phyloP scores from a whole-genome alignment of 2,113 vertebrate species.

The Perccottus glenii region DNA sequence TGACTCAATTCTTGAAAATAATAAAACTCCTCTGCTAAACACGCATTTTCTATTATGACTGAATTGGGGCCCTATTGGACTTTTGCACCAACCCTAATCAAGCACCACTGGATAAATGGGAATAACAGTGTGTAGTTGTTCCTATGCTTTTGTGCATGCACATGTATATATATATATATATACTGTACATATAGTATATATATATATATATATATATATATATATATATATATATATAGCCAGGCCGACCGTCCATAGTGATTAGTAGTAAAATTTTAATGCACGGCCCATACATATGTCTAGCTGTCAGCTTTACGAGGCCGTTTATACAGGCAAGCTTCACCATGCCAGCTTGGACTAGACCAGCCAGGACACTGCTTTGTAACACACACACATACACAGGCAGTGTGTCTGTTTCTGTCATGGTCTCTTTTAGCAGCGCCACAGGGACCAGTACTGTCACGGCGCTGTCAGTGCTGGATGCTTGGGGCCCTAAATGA shows the following conservation, averaged over 20 bases:
- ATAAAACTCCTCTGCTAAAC: background rate
- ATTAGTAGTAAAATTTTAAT: constrained; percentile 79
- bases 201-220: no score
- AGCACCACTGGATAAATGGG: no score
- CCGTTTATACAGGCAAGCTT: constrained; percentile 61
- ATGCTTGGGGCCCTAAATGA: constrained; percentile 77
- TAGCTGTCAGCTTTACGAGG: constrained; percentile 74
- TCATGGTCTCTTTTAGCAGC: constrained; percentile 63
- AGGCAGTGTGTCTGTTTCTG: constrained; percentile 40
- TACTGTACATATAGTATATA: no score
- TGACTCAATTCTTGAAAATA: background rate
- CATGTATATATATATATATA: no score
- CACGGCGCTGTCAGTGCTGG: constrained; percentile 62
- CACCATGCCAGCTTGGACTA: constrained; percentile 60
- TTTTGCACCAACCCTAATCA: no score
- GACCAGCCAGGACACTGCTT: constrained; percentile 44
- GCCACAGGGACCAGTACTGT: constrained; percentile 73
- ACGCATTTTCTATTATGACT: no score
- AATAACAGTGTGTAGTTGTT: no score
- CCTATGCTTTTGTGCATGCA: no score
- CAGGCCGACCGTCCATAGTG: constrained; percentile 65
- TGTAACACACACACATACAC: constrained; percentile 30
- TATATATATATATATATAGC: no score
- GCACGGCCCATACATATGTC: constrained; percentile 76
- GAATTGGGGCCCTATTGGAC: no score